Evolutionary conservation across 2,797 vertebrate genomes (phyloP), one percentile per base, ranked within the genome.

Genomic region (Epinephelus malabaricus): DNA sequence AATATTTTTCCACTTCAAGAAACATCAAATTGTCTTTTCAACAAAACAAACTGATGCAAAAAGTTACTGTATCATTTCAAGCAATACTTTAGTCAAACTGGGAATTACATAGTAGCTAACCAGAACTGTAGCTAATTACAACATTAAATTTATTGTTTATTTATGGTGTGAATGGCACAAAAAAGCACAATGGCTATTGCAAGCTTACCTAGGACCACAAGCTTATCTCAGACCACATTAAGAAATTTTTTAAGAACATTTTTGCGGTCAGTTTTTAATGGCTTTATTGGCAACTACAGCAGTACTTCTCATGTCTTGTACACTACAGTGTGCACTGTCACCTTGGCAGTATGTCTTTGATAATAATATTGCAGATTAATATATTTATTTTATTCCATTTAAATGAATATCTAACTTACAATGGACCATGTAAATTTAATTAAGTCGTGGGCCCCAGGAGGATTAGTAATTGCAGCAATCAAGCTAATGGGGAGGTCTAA

Each of bases 1-100:
- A 76, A 76, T 18, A 25, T 67, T 60, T 34, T 83, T 73, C 27
- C 27, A 69, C 78, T 83, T 72, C n/a, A 67, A 74, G 64, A 58
- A 61, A 61, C 60, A 75, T 76, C 34, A 85, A 47, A 6, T 43
- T 27, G 3, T 70, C 18, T 60, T 54, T 34, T 38, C 40, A 47
- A 49, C 17, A 53, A 69, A 72, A 10, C 50, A 54, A 60, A 69
- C 2, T n/a, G n/a, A 15, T 30, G 12, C 40, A 19, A n/a, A 62
- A 47, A 21, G n/a, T 62, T 17, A 40, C 8, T 13, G 8, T 2
- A 38, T 34, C 34, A 14, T 69, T 62, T 54, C 38, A 54, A 46
- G 2, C 23, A 34, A 46, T 50, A 51, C 9, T 19, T 12, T 8
- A 49, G 14, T 60, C 38, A 21, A 64, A 27, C 4, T 67, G 40